Conservation (phyloP, 2,888 invertebrate species). For the Mayetiola destructor region DNA sequence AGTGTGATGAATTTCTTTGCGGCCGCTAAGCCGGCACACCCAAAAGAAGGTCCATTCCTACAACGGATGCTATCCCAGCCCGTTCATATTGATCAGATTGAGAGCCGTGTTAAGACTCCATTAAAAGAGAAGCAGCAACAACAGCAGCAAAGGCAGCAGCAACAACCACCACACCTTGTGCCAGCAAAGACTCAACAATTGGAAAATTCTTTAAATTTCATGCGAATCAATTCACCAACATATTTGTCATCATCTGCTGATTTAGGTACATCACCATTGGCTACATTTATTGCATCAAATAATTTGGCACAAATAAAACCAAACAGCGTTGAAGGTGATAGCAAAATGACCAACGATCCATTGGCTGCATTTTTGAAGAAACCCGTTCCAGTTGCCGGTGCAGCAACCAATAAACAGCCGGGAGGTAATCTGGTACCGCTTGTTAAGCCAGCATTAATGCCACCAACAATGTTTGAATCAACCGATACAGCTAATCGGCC, state of each 20-base stretch:
- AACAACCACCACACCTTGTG: slow-evolving; percentile 12
- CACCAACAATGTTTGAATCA: slow-evolving; percentile 71
- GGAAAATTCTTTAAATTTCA: slow-evolving; percentile 41
- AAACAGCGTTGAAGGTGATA: slow-evolving; percentile 4
- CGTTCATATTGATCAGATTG: slow-evolving; percentile 71
- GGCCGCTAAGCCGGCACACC: slow-evolving; percentile 34
- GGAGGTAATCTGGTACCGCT: too few relatives aligned
- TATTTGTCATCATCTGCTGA: slow-evolving; percentile 13
- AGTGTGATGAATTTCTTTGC: slow-evolving; percentile 83
- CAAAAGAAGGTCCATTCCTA: slow-evolving; percentile 48
- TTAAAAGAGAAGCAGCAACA: slow-evolving; percentile 36
- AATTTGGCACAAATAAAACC: slow-evolving; percentile 27
- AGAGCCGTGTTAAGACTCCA: slow-evolving; percentile 68
- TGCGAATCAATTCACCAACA: slow-evolving; percentile 41
- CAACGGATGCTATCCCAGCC: slow-evolving; percentile 64
- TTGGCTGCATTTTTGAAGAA: slow-evolving; percentile 18
- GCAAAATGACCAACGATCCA: slow-evolving; percentile 2
- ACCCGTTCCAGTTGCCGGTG: background rate
- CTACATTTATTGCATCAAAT: slow-evolving; percentile 40
- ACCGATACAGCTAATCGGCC: slow-evolving; percentile 57
- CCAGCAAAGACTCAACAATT: slow-evolving; percentile 25
- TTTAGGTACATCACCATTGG: slow-evolving; percentile 39
- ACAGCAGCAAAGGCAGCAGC: slow-evolving; percentile 21
- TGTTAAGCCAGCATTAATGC: slow-evolving; percentile 71
- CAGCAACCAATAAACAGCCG: slow-evolving; percentile 24